These are phyloP conservation scores for Machimus atricapillus DNA, from an alignment of 2,888 invertebrate genomes.

Conservation along the genomic window DNA sequence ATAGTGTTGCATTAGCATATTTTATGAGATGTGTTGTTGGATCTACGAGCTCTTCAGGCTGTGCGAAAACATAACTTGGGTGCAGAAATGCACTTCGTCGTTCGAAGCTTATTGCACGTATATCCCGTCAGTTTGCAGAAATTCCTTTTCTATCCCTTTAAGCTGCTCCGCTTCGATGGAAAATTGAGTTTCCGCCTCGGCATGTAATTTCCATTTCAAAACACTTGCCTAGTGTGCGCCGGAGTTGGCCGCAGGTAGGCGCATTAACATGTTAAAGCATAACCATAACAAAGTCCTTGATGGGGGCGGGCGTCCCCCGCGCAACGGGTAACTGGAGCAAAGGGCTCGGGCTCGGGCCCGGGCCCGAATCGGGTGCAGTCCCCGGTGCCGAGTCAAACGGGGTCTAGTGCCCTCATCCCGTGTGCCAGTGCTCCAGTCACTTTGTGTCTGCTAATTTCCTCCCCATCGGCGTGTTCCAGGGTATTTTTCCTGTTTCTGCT, in stretches of 20 bases:
- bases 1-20: background rate
- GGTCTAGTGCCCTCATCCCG: background rate
- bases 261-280: conserved; percentile 9
- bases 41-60: background rate
- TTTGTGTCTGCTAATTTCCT: conserved; percentile 25
- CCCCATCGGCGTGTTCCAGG: background rate
- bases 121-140: background rate
- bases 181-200: background rate
- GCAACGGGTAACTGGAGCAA: background rate
- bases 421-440: conserved; percentile 17
- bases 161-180: background rate
- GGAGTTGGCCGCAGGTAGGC: background rate
- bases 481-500: background rate
- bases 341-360: background rate
- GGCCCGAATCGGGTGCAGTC: background rate
- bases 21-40: background rate
- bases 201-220: background rate
- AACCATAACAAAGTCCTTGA: background rate
- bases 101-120: background rate
- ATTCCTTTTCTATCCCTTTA: background rate
- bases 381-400: background rate
- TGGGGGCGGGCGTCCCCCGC: background rate
- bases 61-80: background rate
- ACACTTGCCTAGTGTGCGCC: background rate
- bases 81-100: background rate